These are phyloP conservation scores for Speoplatyrhinus poulsoni DNA, from an alignment of 2,113 vertebrate species.

Conservation along the genomic window DNA sequence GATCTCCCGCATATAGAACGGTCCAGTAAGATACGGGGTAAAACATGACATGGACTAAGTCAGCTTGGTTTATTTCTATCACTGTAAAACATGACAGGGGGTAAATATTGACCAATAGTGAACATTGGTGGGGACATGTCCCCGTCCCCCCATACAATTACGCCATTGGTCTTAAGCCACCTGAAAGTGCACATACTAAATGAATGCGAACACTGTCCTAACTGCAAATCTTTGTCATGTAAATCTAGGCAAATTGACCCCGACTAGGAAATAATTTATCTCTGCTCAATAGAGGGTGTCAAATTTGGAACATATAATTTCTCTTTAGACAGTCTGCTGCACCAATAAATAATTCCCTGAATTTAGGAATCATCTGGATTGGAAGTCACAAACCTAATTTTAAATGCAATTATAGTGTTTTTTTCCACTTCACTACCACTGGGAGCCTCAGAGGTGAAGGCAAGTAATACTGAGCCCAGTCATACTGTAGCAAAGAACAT, in stretches of 20 bases:
- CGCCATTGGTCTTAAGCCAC: no score
- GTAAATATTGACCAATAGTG: no score
- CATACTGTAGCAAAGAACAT: background rate
- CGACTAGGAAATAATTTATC: constrained; percentile 35
- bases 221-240: constrained; percentile 31
- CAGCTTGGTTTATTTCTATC: no score
- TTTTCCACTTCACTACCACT: constrained; percentile 18
- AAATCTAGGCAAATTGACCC: constrained; percentile 19
- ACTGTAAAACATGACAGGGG: no score
- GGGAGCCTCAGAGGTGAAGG: constrained; percentile 4
- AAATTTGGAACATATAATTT: constrained; percentile 42
- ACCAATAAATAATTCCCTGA: constrained; percentile 33
- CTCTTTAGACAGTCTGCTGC: constrained; percentile 4
- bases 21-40: no score
- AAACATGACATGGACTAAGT: no score
- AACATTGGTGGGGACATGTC: no score
- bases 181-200: background rate
- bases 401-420: constrained; percentile 41
- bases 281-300: constrained; percentile 23
- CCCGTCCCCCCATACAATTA: no score
- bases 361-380: constrained; percentile 29
- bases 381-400: constrained; percentile 32
- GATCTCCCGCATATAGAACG: no score
- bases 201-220: constrained; percentile 24
- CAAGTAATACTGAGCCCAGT: background rate